A percentile compares a stretch with the other conserved stretches of the same genome.
These are phyloP conservation scores for Oncorhynchus masou DNA, from an alignment of 2,113 vertebrate species.

Conservation along the genomic window DNA sequence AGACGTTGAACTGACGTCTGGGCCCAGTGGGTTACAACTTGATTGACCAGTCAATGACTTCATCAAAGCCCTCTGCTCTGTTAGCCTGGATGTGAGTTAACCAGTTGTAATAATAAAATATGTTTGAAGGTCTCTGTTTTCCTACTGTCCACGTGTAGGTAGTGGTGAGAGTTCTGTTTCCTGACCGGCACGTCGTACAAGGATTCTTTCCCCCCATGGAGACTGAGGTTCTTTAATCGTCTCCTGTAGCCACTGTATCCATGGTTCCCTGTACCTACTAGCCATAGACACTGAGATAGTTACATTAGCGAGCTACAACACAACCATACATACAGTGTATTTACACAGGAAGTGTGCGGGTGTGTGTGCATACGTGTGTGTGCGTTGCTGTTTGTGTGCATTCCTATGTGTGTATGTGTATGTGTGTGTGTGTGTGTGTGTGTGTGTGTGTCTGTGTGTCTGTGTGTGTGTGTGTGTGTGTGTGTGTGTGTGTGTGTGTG, in stretches of 20 bases:
- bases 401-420: slow-evolving; percentile 13
- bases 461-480: too few relatives aligned
- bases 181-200: slow-evolving; percentile 39
- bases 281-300: too few relatives aligned
- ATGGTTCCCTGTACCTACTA: background rate
- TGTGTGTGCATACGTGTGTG: too few relatives aligned
- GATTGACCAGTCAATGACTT: too few relatives aligned
- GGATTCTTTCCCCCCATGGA: slow-evolving; percentile 77
- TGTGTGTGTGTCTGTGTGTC: background rate
- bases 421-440: slow-evolving; percentile 17
- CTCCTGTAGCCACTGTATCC: background rate
- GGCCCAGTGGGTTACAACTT: too few relatives aligned
- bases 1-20: too few relatives aligned
- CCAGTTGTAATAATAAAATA: background rate
- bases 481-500: too few relatives aligned
- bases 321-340: too few relatives aligned
- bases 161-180: background rate
- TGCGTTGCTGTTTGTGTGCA: background rate
- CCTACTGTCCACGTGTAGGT: background rate
- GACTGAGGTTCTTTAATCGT: slow-evolving; percentile 59
- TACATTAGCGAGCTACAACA: too few relatives aligned
- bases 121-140: too few relatives aligned
- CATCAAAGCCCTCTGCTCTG: too few relatives aligned
- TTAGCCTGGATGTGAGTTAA: background rate
- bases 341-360: too few relatives aligned